Evolutionary conservation across 2,113 vertebrate species (phyloP).

Genomic region (Alces alces): DNA sequence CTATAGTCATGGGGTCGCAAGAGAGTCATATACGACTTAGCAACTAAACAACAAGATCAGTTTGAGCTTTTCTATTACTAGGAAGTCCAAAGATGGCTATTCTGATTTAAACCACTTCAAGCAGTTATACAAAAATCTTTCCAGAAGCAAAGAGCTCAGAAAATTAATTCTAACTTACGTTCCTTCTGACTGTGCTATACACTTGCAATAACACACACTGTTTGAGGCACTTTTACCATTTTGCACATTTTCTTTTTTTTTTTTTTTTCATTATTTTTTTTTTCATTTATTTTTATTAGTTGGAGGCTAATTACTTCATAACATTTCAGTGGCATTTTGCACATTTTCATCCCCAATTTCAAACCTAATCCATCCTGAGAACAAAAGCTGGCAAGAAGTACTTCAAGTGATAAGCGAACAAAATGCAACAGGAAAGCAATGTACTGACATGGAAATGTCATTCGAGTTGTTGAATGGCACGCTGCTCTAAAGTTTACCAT

Average conservation of each 20-base stretch:
- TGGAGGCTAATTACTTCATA: no score
- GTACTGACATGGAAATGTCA: constrained; percentile 40
- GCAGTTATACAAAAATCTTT: neutral
- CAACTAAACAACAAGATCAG: neutral
- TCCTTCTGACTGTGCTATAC: neutral
- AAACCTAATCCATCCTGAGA: constrained; percentile 41
- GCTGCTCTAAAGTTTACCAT: constrained; percentile 9
- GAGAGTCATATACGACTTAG: neutral
- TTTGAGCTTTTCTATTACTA: neutral
- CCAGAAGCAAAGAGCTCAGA: neutral
- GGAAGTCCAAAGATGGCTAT: neutral
- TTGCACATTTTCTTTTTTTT: constrained; percentile 26
- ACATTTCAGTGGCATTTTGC: no score
- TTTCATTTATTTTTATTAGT: no score
- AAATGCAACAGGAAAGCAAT: constrained; percentile 34
- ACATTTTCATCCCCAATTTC: constrained; percentile 30
- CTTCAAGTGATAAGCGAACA: constrained; percentile 33
- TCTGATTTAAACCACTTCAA: neutral
- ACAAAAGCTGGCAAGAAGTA: constrained; percentile 58
- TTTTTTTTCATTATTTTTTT: no score
- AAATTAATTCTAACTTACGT: neutral
- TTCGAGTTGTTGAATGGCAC: neutral
- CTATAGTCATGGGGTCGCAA: neutral
- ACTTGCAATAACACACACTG: neutral
- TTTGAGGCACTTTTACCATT: neutral